phyloP scores from a whole-genome alignment of 2,113 vertebrate species.

The Dipodomys stephensi region DNA sequence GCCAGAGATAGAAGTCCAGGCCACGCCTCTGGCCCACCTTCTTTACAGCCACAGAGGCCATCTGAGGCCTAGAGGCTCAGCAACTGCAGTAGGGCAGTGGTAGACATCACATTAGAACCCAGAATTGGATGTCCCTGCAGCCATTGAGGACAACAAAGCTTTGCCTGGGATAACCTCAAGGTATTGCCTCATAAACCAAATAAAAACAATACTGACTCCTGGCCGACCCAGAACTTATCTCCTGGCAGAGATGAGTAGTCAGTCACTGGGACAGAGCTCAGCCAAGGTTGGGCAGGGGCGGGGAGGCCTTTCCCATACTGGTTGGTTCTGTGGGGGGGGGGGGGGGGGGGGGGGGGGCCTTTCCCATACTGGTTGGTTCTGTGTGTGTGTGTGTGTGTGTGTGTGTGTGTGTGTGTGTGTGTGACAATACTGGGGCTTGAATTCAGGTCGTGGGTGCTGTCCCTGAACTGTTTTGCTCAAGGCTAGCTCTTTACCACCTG shows the following conservation, averaged over 20 bases:
- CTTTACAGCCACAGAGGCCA: not conserved
- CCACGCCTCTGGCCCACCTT: not conserved
- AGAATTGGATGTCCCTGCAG: not conserved
- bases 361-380: no score
- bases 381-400: no score
- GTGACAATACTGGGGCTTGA: no score
- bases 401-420: no score
- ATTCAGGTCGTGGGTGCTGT: no score
- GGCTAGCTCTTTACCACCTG: no score
- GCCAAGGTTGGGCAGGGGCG: not conserved
- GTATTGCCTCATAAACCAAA: not conserved
- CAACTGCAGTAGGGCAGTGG: rapidly evolving
- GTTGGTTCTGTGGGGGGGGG: no score
- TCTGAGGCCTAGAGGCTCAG: not conserved
- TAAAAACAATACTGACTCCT: not conserved
- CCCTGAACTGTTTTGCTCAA: no score
- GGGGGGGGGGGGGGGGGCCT: no score
- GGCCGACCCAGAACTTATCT: not conserved
- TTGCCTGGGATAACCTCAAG: not conserved
- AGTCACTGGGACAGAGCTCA: rapidly evolving
- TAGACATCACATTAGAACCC: not conserved
- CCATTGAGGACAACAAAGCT: not conserved
- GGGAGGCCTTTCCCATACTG: no score
- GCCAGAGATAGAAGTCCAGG: not conserved
- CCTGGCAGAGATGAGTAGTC: not conserved